phyloP scores from a whole-genome alignment of 1,140 invertebrate species.

The Brachystomella parvula region DNA sequence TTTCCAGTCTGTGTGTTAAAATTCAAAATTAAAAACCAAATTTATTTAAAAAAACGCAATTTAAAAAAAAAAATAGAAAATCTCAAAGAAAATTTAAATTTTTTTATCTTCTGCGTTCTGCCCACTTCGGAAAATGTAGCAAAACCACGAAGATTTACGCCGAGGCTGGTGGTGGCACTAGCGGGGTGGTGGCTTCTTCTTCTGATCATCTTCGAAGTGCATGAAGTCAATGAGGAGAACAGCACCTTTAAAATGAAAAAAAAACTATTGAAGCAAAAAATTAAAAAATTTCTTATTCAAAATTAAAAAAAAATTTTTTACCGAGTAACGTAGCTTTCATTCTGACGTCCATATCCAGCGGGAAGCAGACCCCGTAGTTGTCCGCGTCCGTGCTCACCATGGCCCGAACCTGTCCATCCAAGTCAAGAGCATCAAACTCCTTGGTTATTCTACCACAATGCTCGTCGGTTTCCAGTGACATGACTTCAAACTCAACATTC shows the following conservation, averaged over 20 bases:
- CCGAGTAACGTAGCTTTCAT: slow-evolving; percentile 11
- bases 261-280: background rate
- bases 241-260: background rate
- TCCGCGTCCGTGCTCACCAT: background rate
- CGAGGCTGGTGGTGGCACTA: background rate
- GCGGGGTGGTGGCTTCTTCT: background rate
- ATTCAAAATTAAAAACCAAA: too few relatives aligned
- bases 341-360: background rate
- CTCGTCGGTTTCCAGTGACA: background rate
- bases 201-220: background rate
- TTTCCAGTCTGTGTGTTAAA: too few relatives aligned
- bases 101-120: too few relatives aligned
- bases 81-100: too few relatives aligned
- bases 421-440: background rate
- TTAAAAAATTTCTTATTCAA: too few relatives aligned
- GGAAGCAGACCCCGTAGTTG: slow-evolving; percentile 9
- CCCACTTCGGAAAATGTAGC: too few relatives aligned
- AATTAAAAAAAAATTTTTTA: too few relatives aligned
- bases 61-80: too few relatives aligned
- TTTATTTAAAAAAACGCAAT: too few relatives aligned
- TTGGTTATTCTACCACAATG: slow-evolving; percentile 9
- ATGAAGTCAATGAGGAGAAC: slow-evolving; percentile 7
- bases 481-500: background rate
- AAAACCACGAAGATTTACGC: background rate
- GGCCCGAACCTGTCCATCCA: background rate